Evolutionary conservation across 2,113 vertebrate genomes (phyloP).

Genomic region (Ciconia maguari): DNA sequence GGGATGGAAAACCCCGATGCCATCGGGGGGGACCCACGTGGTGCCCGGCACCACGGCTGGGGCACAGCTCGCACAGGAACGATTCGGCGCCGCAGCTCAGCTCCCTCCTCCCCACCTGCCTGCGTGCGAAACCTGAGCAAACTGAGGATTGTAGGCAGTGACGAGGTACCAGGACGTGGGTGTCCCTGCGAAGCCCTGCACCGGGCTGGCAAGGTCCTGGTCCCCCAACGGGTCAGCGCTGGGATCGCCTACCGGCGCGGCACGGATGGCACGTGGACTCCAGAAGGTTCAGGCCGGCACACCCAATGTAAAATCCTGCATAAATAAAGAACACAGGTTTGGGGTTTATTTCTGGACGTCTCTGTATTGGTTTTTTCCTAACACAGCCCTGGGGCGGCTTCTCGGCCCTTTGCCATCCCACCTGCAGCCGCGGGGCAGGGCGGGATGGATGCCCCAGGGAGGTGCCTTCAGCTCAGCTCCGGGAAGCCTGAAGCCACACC

Average conservation of each 20-base stretch:
- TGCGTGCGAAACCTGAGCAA: accelerated
- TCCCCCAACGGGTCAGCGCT: accelerated
- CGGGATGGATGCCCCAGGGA: not conserved
- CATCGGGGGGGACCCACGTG: accelerated
- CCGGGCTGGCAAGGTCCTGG: accelerated
- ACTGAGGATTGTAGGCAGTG: not conserved
- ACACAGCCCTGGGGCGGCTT: not conserved
- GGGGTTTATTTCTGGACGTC: not conserved
- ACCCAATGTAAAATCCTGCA: not conserved
- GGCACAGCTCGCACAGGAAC: not conserved
- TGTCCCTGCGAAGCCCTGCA: not conserved
- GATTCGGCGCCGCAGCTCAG: not conserved
- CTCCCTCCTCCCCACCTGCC: not conserved
- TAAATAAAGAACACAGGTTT: accelerated
- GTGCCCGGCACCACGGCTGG: accelerated
- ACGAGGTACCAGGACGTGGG: not conserved
- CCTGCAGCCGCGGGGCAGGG: not conserved
- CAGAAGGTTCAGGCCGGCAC: not conserved
- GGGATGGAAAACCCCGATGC: not conserved
- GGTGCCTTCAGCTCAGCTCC: not conserved
- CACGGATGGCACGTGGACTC: accelerated
- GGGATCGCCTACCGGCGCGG: not conserved
- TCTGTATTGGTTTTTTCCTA: accelerated
- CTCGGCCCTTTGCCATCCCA: not conserved
- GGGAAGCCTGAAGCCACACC: not conserved